phyloP scores from a whole-genome alignment of 2,888 invertebrate species.

The Ectemnius lituratus region DNA sequence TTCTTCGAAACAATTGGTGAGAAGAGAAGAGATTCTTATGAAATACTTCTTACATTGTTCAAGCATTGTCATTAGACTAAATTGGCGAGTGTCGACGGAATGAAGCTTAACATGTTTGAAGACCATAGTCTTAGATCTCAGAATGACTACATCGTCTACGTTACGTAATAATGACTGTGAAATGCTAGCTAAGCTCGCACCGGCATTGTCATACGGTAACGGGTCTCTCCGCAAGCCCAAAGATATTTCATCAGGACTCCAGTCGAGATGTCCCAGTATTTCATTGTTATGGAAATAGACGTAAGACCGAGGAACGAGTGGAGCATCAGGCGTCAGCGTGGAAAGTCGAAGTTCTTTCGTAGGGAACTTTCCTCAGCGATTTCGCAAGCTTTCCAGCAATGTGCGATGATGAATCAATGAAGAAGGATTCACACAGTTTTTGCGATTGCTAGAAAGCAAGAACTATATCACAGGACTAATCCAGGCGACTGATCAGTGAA shows the following conservation, averaged over 20 bases:
- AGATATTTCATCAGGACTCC: slow-evolving; percentile 60
- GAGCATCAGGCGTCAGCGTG: no score
- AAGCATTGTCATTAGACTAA: no score
- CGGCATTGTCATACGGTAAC: slow-evolving; percentile 49
- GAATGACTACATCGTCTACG: not conserved
- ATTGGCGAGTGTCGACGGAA: no score
- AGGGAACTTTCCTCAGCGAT: not conserved
- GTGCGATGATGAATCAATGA: slow-evolving; percentile 7
- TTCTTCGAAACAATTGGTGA: no score
- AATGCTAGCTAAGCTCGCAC: slow-evolving; percentile 42
- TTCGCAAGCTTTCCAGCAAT: no score
- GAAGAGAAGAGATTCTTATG: no score
- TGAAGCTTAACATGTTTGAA: no score
- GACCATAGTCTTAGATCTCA: no score
- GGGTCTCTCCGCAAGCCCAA: slow-evolving; percentile 25
- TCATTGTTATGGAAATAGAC: slow-evolving; percentile 58
- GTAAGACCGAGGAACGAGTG: slow-evolving; percentile 17
- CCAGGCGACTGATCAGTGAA: no score
- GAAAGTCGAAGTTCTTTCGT: slow-evolving; percentile 7
- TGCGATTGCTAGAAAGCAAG: not conserved
- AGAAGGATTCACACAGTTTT: slow-evolving; percentile 7
- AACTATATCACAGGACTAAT: no score
- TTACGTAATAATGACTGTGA: slow-evolving; percentile 23
- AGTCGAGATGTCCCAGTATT: slow-evolving; percentile 42
- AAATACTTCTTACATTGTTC: no score